These are phyloP conservation scores for Ictalurus punctatus DNA, from an alignment of 2,113 vertebrate species.

Conservation along the genomic window DNA sequence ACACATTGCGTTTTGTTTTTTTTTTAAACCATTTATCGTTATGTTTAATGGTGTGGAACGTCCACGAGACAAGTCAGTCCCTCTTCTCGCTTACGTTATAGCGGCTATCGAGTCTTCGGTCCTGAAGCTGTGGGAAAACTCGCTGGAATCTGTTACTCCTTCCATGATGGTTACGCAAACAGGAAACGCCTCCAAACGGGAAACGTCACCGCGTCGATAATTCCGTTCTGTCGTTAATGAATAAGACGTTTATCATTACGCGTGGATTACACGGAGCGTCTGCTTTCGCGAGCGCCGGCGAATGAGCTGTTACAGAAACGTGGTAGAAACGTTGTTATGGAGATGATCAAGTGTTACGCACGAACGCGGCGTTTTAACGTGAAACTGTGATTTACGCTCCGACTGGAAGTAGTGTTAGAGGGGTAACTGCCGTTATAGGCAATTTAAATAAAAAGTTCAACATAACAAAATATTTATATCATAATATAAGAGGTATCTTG, in stretches of 20 bases:
- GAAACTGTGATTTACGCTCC: not conserved
- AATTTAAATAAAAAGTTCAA: not conserved
- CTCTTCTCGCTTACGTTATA: no score
- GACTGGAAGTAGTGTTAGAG: not conserved
- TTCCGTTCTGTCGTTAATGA: not conserved
- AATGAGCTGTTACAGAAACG: not conserved
- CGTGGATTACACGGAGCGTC: not conserved
- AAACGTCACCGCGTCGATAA: not conserved
- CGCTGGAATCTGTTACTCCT: no score
- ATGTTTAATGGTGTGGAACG: no score
- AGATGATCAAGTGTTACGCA: not conserved
- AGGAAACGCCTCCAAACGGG: no score
- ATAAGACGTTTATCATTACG: not conserved
- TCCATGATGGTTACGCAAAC: no score
- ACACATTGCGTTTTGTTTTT: no score
- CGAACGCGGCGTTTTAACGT: not conserved
- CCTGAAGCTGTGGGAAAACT: no score
- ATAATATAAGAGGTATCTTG: not conserved
- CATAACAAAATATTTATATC: not conserved
- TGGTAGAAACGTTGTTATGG: no score
- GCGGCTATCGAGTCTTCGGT: no score
- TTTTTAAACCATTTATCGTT: no score
- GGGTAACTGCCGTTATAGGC: not conserved
- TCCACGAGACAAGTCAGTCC: no score
- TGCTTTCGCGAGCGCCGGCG: not conserved